phyloP scores from a whole-genome alignment of 2,113 vertebrate species.

The Brachypodius melanocephalos region DNA sequence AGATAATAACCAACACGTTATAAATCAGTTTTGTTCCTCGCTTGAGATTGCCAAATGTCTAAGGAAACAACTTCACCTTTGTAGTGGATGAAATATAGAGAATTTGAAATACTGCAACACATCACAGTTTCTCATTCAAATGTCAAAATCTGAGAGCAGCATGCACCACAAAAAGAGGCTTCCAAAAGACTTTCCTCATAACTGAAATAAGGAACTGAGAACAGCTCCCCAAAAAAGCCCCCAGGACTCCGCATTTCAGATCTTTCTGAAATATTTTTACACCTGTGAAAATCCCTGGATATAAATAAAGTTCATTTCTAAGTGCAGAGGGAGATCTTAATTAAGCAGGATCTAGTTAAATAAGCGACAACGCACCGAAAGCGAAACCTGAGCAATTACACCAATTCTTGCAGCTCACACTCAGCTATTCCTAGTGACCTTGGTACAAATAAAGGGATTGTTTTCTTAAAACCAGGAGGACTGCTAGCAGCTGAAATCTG shows the following conservation, averaged over 20 bases:
- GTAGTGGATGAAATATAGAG: constrained; percentile 7
- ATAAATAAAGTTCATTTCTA: not conserved
- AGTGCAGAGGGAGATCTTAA: not conserved
- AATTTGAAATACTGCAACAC: constrained; percentile 14
- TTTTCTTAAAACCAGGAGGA: not conserved
- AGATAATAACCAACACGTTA: constrained; percentile 16
- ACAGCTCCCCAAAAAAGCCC: not conserved
- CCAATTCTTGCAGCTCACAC: not conserved
- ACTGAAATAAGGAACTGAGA: not conserved
- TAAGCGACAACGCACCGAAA: rapidly evolving
- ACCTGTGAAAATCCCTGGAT: not conserved
- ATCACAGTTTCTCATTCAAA: not conserved
- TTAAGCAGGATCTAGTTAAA: not conserved
- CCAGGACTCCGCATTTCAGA: not conserved
- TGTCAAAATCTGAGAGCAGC: not conserved
- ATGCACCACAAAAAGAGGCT: not conserved
- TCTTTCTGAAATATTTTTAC: not conserved
- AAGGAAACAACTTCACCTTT: constrained; percentile 35
- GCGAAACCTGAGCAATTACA: not conserved
- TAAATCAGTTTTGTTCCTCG: constrained; percentile 50
- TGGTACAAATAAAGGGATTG: not conserved
- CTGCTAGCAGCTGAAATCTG: not conserved
- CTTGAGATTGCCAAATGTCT: not conserved
- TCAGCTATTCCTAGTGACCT: not conserved
- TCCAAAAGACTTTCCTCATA: not conserved